phyloP scores from a whole-genome alignment of 2,888 invertebrate genomes.

The Xanthorhoe designata region DNA sequence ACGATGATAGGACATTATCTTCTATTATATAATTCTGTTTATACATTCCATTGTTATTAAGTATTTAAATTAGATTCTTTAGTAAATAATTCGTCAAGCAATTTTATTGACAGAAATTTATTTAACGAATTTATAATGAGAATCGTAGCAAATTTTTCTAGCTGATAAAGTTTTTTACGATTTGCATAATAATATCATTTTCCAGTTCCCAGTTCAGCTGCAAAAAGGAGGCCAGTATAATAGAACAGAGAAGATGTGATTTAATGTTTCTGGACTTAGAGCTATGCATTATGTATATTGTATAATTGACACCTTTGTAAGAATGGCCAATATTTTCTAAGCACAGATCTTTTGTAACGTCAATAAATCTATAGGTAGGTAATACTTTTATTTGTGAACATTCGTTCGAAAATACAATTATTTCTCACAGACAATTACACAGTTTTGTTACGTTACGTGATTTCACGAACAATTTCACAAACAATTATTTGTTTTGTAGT shows the following conservation, averaged over 20 bases:
- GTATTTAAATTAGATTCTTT: too few species aligned
- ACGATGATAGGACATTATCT: too few species aligned
- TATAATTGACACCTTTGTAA: neutral
- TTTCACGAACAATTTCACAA: conserved; percentile 52
- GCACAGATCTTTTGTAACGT: conserved; percentile 7
- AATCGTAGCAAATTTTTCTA: neutral
- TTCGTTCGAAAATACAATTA: conserved; percentile 48
- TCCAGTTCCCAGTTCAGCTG: conserved; percentile 3
- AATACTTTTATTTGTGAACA: conserved; percentile 39
- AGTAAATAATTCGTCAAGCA: neutral
- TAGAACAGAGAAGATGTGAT: neutral
- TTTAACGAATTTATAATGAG: neutral
- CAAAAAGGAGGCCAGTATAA: neutral
- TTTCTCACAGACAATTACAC: conserved; percentile 47
- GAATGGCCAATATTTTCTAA: conserved; percentile 13
- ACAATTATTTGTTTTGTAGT: conserved; percentile 43
- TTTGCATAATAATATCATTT: neutral
- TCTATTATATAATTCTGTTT: too few species aligned
- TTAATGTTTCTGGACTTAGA: neutral
- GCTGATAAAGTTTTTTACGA: neutral
- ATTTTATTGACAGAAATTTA: neutral
- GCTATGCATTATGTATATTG: neutral
- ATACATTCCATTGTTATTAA: too few species aligned
- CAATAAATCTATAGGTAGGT: conserved; percentile 38
- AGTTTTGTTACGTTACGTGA: conserved; percentile 42